Evolutionary conservation across 2,113 vertebrate species (phyloP).

Genomic region (Cyanistes caeruleus): DNA sequence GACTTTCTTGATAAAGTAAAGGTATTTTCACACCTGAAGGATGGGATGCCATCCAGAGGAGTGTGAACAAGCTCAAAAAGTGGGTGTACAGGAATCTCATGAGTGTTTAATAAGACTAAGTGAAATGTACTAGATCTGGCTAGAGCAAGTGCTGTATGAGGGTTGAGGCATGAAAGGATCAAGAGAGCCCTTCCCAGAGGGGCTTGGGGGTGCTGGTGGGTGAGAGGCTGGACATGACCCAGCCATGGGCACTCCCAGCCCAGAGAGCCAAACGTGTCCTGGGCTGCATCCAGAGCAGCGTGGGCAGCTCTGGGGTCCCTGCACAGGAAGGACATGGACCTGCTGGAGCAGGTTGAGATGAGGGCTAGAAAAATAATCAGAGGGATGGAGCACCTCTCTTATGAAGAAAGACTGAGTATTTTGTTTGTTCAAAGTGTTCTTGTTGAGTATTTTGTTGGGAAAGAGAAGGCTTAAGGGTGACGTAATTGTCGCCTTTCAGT

Average conservation of each 20-base stretch:
- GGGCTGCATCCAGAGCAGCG: not conserved
- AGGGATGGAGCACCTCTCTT: not conserved
- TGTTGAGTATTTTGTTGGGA: not conserved
- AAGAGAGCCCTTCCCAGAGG: not conserved
- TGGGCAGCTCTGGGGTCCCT: not conserved
- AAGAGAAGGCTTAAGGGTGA: not conserved
- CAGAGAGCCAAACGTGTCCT: not conserved
- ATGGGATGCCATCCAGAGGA: not conserved
- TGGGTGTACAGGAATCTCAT: not conserved
- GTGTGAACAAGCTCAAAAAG: not conserved
- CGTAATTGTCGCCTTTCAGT: not conserved
- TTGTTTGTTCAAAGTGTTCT: not conserved
- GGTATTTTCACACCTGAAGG: not conserved
- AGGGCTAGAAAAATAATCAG: not conserved
- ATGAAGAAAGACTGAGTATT: not conserved
- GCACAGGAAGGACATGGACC: not conserved
- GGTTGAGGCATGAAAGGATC: not conserved
- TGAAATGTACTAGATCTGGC: not conserved
- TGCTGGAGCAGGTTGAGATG: fast-evolving
- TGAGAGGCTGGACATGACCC: not conserved
- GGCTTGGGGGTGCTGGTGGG: fast-evolving
- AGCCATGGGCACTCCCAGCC: not conserved
- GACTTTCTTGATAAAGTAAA: not conserved
- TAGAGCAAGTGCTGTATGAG: not conserved
- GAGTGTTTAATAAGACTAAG: not conserved